phyloP scores from a whole-genome alignment of 2,113 vertebrate genomes.

The Larimichthys crocea region DNA sequence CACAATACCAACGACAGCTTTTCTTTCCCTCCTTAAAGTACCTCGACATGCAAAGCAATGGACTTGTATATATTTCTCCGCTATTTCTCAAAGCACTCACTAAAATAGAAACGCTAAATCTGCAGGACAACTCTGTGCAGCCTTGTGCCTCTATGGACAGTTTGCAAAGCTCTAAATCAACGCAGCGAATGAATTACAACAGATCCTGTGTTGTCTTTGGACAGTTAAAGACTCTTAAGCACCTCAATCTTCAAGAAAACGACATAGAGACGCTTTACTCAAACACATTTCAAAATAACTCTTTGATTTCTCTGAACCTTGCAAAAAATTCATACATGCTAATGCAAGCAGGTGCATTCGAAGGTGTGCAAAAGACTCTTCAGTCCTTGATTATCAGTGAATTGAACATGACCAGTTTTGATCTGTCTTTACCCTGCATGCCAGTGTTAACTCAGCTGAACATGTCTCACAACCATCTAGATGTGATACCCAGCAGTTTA shows the following conservation, averaged over 20 bases:
- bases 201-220: conserved; percentile 79
- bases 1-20: conserved; percentile 35
- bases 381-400: conserved; percentile 81
- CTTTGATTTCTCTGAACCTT: conserved; percentile 83
- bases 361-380: conserved; percentile 78
- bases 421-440: conserved; percentile 79
- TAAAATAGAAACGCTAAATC: conserved; percentile 80
- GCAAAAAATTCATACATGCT: conserved; percentile 78
- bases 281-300: conserved; percentile 71
- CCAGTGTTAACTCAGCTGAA: conserved; percentile 75
- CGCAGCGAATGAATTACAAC: not conserved
- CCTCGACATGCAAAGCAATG: conserved; percentile 82
- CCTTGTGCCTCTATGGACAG: conserved; percentile 63
- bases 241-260: conserved; percentile 82
- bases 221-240: conserved; percentile 72
- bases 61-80: conserved; percentile 71
- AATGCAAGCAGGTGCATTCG: conserved; percentile 65
- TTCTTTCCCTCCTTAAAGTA: conserved; percentile 69
- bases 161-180: not conserved
- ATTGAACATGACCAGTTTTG: conserved; percentile 72
- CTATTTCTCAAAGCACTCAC: conserved; percentile 81
- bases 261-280: conserved; percentile 74
- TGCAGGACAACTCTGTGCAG: conserved; percentile 81
- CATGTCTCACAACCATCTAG: conserved; percentile 78
- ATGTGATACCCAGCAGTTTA: conserved; percentile 71